Evolutionary conservation across 2,888 invertebrate species (phyloP).

Genomic region (Eumerus sabulonum): DNA sequence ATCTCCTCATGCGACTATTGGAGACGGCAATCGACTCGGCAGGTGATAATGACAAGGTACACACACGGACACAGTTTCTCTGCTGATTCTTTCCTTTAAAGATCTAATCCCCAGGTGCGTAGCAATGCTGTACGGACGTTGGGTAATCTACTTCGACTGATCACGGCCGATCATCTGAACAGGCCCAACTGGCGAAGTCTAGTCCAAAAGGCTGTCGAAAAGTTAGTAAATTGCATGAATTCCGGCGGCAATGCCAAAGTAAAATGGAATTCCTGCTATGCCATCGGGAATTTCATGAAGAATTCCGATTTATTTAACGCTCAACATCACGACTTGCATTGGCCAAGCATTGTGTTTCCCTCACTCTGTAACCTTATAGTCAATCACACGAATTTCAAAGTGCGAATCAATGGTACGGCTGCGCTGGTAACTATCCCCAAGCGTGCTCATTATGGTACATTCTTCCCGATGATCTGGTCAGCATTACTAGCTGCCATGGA

Average conservation of each 20-base stretch:
- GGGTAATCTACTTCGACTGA: slow-evolving; percentile 87
- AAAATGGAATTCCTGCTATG: slow-evolving; percentile 95
- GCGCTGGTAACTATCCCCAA: slow-evolving; percentile 84
- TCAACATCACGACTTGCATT: slow-evolving; percentile 69
- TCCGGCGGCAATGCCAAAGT: slow-evolving; percentile 90
- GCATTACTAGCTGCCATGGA: slow-evolving; percentile 87
- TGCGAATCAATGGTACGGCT: slow-evolving; percentile 91
- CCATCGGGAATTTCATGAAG: slow-evolving; percentile 88
- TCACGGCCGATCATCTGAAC: slow-evolving; percentile 80
- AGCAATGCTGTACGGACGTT: slow-evolving; percentile 88
- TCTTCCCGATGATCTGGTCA: slow-evolving; percentile 84
- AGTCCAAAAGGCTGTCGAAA: slow-evolving; percentile 82
- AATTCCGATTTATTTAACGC: slow-evolving; percentile 79
- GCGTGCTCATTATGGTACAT: slow-evolving; percentile 83
- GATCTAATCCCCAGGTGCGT: slow-evolving; percentile 68
- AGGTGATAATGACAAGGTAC: slow-evolving; percentile 88
- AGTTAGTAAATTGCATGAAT: slow-evolving; percentile 85
- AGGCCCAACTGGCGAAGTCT: slow-evolving; percentile 80
- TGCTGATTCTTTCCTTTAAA: no score
- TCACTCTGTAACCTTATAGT: slow-evolving; percentile 84
- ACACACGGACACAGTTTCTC: no score
- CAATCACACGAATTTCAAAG: slow-evolving; percentile 91
- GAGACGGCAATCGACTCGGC: slow-evolving; percentile 84
- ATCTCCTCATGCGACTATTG: slow-evolving; percentile 85
- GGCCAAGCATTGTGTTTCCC: slow-evolving; percentile 83